Conservation (phyloP, 2,888 invertebrate genomes). For the Plutella xylostella region DNA sequence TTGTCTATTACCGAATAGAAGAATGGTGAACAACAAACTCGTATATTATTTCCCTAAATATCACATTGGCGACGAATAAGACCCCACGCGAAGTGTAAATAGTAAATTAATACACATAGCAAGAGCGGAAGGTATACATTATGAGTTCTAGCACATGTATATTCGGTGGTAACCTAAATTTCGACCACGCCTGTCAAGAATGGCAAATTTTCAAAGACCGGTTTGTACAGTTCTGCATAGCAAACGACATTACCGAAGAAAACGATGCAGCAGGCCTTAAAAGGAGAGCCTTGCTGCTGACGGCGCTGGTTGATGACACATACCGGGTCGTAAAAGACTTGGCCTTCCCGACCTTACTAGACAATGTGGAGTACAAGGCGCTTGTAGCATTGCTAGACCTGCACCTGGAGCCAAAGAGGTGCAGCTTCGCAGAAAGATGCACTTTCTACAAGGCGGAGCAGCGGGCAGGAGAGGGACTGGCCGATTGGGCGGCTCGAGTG, state of each 20-base stretch:
- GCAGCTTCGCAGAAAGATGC: conserved; percentile 12
- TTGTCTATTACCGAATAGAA: too few relatives aligned
- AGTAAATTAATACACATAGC: too few relatives aligned
- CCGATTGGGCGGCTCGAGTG: conserved; percentile 14
- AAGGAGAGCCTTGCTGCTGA: not conserved
- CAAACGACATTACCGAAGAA: not conserved
- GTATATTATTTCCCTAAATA: too few relatives aligned
- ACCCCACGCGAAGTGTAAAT: too few relatives aligned
- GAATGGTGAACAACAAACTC: too few relatives aligned
- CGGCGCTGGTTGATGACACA: not conserved
- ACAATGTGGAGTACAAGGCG: not conserved
- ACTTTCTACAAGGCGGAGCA: conserved; percentile 14
- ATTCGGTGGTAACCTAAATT: not conserved
- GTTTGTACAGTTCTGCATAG: not conserved
- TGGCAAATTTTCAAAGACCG: not conserved
- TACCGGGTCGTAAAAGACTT: not conserved
- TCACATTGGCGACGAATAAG: too few relatives aligned
- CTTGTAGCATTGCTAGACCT: not conserved
- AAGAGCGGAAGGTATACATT: not conserved
- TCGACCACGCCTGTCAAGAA: not conserved
- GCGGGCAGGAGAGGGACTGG: conserved; percentile 8
- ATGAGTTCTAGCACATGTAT: not conserved
- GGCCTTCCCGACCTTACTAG: not conserved
- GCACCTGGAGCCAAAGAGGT: conserved; percentile 11
- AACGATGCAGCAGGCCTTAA: not conserved